These are phyloP conservation scores for Rhodophaea formosa DNA, from an alignment of 2,888 invertebrate genomes.

Conservation along the genomic window DNA sequence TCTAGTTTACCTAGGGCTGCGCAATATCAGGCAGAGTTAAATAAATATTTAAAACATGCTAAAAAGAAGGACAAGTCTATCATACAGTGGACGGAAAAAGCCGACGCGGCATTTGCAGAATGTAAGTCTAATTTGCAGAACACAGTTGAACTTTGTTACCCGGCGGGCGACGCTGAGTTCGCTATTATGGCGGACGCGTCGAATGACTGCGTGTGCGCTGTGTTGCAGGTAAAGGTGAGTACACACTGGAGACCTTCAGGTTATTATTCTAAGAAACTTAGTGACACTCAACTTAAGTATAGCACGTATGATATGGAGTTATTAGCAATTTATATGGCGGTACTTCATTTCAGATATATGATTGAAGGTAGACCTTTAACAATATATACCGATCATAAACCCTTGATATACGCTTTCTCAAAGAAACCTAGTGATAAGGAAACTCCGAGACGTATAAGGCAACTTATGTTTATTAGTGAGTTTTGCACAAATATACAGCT, in stretches of 20 bases:
- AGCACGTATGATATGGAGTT: slow-evolving; percentile 15
- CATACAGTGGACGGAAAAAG: no score
- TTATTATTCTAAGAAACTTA: no score
- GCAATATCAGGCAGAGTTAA: not conserved
- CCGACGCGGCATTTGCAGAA: not conserved
- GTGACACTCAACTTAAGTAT: no score
- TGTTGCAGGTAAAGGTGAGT: no score
- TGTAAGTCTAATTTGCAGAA: slow-evolving; percentile 6
- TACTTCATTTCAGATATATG: slow-evolving; percentile 16
- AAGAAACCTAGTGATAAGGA: slow-evolving; percentile 11
- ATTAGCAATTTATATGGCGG: slow-evolving; percentile 10
- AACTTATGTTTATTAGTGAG: slow-evolving; percentile 18
- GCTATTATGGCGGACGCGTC: no score
- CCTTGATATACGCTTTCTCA: slow-evolving; percentile 20
- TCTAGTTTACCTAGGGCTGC: not conserved
- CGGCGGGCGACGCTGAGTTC: no score
- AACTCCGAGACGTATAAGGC: slow-evolving; percentile 15
- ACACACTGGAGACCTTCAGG: no score
- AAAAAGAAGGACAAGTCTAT: not conserved
- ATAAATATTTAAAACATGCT: not conserved
- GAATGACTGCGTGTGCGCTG: no score
- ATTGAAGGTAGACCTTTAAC: slow-evolving; percentile 23
- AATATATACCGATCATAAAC: slow-evolving; percentile 27
- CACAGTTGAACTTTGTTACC: not conserved
- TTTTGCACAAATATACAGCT: slow-evolving; percentile 13